phyloP scores from a whole-genome alignment of 35 echinoderm and acorn worm species.

The Apostichopus japonicus region DNA sequence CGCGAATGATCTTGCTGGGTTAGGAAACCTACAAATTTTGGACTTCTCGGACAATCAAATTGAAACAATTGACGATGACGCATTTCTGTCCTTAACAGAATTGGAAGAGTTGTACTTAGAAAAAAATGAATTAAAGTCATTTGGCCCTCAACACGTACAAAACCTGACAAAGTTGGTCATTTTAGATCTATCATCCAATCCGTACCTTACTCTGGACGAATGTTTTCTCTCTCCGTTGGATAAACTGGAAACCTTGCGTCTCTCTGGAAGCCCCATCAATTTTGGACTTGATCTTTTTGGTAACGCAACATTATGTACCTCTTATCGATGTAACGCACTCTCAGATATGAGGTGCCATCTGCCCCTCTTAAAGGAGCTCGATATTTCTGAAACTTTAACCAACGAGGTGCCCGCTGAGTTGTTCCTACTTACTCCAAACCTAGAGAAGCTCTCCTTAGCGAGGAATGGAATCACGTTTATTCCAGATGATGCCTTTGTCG shows the following conservation, averaged over 20 bases:
- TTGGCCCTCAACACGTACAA: slow-evolving; percentile 2
- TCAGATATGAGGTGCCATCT: slow-evolving; percentile 14
- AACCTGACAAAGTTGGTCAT: background rate
- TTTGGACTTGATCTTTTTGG: slow-evolving; percentile 15
- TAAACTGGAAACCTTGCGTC: background rate
- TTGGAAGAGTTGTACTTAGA: background rate
- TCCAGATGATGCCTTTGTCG: background rate
- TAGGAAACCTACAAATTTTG: background rate
- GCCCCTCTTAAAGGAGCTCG: background rate
- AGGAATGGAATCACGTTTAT: background rate
- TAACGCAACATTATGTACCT: background rate
- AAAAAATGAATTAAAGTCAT: background rate
- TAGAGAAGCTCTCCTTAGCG: background rate
- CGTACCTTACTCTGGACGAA: background rate
- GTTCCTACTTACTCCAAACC: slow-evolving; percentile 1
- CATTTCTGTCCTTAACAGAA: background rate
- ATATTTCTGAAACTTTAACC: slow-evolving; percentile 24
- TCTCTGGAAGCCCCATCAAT: background rate
- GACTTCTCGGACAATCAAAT: slow-evolving; percentile 16
- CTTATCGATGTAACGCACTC: slow-evolving; percentile 19
- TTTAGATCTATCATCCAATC: background rate
- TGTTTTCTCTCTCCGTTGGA: background rate
- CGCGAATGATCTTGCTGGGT: background rate
- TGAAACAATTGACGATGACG: background rate
- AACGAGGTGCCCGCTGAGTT: background rate